Percentiles rank a stretch among this genome's conserved stretches.
Evolutionary conservation across 2,797 vertebrate genomes (phyloP).

Genomic region (Vultur gryphus): DNA sequence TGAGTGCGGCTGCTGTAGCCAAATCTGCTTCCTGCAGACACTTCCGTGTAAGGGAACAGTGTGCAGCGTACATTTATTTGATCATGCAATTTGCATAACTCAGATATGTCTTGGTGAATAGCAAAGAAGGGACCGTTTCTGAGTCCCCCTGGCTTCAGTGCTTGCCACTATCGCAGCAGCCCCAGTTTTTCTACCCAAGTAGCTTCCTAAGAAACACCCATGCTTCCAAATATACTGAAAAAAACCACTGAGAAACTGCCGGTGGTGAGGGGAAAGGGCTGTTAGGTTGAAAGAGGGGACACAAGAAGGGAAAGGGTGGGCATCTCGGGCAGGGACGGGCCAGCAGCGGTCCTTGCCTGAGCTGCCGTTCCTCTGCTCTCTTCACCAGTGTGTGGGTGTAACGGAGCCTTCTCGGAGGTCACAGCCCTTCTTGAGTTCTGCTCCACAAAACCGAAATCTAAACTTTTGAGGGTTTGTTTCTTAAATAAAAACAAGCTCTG

Average conservation of each 20-base stretch:
- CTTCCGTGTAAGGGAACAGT: background rate
- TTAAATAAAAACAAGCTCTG: background rate
- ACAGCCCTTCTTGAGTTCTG: too few relatives aligned
- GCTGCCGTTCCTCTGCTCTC: too few relatives aligned
- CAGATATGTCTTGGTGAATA: background rate
- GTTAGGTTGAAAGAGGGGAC: background rate
- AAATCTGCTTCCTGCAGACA: conserved; percentile 16
- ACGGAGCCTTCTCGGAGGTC: background rate
- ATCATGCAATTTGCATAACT: background rate
- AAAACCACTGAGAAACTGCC: fast-evolving
- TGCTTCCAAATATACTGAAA: fast-evolving
- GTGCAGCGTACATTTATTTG: background rate
- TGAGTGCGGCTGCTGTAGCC: background rate
- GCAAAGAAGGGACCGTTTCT: background rate
- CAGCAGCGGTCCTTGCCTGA: background rate
- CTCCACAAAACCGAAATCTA: background rate
- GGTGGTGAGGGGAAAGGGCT: background rate
- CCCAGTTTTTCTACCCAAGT: too few relatives aligned
- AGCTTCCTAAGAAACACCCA: background rate
- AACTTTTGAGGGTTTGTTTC: background rate
- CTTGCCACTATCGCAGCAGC: background rate
- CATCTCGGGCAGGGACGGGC: fast-evolving
- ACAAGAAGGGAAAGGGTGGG: background rate
- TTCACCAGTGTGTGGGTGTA: fast-evolving
- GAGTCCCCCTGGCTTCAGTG: background rate